These are phyloP conservation scores for Mandrillus leucophaeus DNA, from an alignment of 2,113 vertebrate genomes.

Conservation along the genomic window DNA sequence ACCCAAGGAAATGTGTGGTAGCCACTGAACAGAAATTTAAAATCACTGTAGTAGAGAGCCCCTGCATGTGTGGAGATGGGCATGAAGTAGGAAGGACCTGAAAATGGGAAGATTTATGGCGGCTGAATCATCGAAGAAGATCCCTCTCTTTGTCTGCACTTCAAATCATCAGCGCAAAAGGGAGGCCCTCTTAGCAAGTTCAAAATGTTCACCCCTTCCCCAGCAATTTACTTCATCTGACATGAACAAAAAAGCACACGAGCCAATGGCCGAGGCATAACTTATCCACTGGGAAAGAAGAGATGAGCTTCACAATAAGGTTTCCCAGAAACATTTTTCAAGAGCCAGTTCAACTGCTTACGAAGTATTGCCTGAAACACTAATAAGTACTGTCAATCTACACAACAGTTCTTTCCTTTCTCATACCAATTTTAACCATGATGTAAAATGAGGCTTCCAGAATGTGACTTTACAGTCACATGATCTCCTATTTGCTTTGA, in stretches of 20 bases:
- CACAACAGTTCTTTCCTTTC: not conserved
- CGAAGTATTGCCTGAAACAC: slow-evolving; percentile 10
- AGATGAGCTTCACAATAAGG: not conserved
- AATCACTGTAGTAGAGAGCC: not conserved
- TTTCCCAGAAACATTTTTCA: slow-evolving; percentile 61
- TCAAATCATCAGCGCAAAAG: not conserved
- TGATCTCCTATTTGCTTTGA: not conserved
- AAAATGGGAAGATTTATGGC: not conserved
- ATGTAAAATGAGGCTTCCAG: not conserved
- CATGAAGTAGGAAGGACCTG: not conserved
- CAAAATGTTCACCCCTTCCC: not conserved
- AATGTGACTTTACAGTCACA: not conserved
- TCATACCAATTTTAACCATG: not conserved
- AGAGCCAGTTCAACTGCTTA: not conserved
- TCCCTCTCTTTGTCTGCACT: not conserved
- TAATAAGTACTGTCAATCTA: not conserved
- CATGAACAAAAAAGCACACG: not conserved
- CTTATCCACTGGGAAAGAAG: not conserved
- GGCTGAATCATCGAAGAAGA: not conserved
- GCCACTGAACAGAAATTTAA: not conserved
- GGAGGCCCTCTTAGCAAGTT: not conserved
- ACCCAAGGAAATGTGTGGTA: not conserved
- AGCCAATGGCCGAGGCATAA: not conserved
- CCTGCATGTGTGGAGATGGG: accelerated
- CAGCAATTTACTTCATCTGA: not conserved